Percentiles rank a stretch among this genome's conserved stretches.
These are phyloP conservation scores for Alligator sinensis DNA, from an alignment of 2,113 vertebrate species.

Conservation along the genomic window DNA sequence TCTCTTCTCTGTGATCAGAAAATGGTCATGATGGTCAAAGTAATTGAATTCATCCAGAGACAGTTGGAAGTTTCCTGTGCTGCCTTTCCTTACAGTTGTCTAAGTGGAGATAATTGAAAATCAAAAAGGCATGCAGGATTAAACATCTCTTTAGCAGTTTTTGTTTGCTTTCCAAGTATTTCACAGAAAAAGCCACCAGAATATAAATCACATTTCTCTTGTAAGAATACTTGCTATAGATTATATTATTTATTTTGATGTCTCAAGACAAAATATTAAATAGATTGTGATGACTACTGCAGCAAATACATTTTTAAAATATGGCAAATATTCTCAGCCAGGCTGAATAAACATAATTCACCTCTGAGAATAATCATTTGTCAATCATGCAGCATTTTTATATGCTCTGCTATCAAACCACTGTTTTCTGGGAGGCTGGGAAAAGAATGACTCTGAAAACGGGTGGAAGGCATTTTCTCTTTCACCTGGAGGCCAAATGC, in stretches of 20 bases:
- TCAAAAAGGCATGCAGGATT: neutral
- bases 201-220: neutral
- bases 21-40: neutral
- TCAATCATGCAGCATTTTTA: neutral
- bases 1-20: neutral
- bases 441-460: neutral
- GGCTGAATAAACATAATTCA: neutral
- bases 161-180: slow-evolving; percentile 6
- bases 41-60: neutral
- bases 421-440: neutral
- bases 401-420: neutral
- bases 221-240: neutral
- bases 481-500: neutral
- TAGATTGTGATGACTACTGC: neutral
- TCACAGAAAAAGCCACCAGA: neutral
- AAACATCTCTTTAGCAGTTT: neutral
- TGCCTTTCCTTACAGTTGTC: neutral
- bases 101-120: slow-evolving; percentile 5
- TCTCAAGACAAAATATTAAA: slow-evolving; percentile 23
- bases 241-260: neutral
- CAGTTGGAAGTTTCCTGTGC: neutral
- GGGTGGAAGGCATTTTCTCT: neutral
- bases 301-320: neutral
- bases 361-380: neutral
- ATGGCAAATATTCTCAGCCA: neutral